Evolutionary conservation across 2,888 invertebrate species (phyloP).

Genomic region (Drosophila flavopinicola): DNA sequence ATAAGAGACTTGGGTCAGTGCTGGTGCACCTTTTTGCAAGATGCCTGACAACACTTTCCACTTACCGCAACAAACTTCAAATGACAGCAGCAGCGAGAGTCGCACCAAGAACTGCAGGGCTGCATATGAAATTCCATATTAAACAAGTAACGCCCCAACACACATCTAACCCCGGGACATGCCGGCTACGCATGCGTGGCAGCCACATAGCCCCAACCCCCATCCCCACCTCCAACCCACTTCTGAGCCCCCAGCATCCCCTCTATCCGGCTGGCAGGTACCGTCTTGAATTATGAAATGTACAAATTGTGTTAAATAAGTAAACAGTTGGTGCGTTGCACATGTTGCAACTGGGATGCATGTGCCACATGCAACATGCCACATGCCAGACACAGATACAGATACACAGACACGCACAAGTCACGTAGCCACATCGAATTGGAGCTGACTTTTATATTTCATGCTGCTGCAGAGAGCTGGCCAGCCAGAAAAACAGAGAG

Average conservation of each 20-base stretch:
- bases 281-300: slow-evolving; percentile 67
- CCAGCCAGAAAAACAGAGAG: slow-evolving; percentile 10
- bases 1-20: slow-evolving; percentile 36
- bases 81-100: slow-evolving; percentile 27
- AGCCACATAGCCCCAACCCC: slow-evolving; percentile 16
- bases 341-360: slow-evolving; percentile 32
- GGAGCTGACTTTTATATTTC: slow-evolving; percentile 53
- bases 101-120: slow-evolving; percentile 19
- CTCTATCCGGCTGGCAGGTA: slow-evolving; percentile 19
- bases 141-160: slow-evolving; percentile 25
- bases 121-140: slow-evolving; percentile 57
- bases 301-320: slow-evolving; percentile 75
- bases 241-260: too few species aligned
- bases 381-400: slow-evolving; percentile 12
- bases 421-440: slow-evolving; percentile 54
- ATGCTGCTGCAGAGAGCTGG: slow-evolving; percentile 32
- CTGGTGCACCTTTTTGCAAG: slow-evolving; percentile 25
- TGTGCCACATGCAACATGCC: slow-evolving; percentile 33
- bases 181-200: slow-evolving; percentile 71
- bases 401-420: slow-evolving; percentile 45
- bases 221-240: slow-evolving; percentile 8
- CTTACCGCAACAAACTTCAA: slow-evolving; percentile 49
- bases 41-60: slow-evolving; percentile 64
- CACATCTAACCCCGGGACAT: slow-evolving; percentile 27
- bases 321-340: slow-evolving; percentile 68